Base-by-base conservation (phyloP, 1,140 invertebrate species). In the Chrysomallon squamiferum region DNA sequence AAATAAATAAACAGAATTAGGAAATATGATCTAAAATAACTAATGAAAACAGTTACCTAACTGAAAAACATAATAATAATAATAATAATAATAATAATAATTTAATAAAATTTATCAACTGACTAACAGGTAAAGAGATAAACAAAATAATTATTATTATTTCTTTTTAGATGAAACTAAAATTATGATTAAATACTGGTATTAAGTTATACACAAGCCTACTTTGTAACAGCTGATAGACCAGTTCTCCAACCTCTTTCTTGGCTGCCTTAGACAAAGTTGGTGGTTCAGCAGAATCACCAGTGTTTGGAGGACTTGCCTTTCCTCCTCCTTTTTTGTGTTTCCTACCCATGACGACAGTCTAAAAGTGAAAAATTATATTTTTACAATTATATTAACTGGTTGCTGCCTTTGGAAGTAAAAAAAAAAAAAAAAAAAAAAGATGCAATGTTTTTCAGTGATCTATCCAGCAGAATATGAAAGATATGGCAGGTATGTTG, bases 161-260 rank as follows among this genome's bases (percentile, higher is more conserved):
- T 13, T 43, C 41, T 13, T n/a, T 43, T 0, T 13, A 13, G n/a
- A 0, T 0, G 11, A 43, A 13, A 43, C n/a, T 11, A 43, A 13
- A 43, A 43, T 43, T 13, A 11, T 13, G 11, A n/a, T n/a, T 43
- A 43, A 43, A 13, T 13, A 11, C 41, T 43, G 41, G n/a, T 43
- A 43, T n/a, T 11, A 11, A 43, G 9, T 11, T 43, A n/a, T 43
- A 9, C 9, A 11, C 9, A 11, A n/a, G n/a, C 41, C 41, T 72
- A 79, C 77, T 66, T 57, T 79, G 72, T 22, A 79, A 43, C 13
- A 79, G 50, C 33, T 74, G 69, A 35, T 60, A 72, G 27, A 73
- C 66, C 11, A 73, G 56, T 22, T 79, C 77, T 63, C 68, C 54
- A 11, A 76, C 45, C 45, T 77, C 72, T 63, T 62, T 74, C 29